Base-by-base conservation (phyloP, 2,888 invertebrate species). In the Chymomyza caudatula region DNA sequence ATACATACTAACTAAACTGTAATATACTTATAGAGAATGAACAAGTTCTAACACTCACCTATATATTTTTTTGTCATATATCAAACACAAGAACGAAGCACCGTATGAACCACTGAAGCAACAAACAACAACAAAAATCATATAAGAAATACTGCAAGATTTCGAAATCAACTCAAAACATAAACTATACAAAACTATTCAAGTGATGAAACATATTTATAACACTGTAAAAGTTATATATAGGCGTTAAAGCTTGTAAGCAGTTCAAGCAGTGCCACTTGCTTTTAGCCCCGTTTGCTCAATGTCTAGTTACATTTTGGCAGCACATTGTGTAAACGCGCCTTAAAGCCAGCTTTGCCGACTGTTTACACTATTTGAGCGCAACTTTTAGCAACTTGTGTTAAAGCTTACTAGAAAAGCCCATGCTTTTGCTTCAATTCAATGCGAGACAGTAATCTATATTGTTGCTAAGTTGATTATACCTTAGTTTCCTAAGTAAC, bases 31-130 rank as follows among this genome's bases (percentile, higher is more conserved):
- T 53, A 57, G 51, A 55, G 17, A 43, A 19, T 3, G 17, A 8
- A 69, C 44, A 78, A 82, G 76, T 71, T 62, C 78, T 67, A 80
- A 80, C 82, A 83, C 80, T 80, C 80, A 80, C 87, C 85, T 80
- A 85, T 86, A 86, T 80, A 80, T 80, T 80, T 80, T 71, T 80
- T 86, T 85, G 86, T 85, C 86, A 70, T 76, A 65, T 67, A 68
- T 60, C 65, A 67, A 63, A 65, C 42, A 63, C 59, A 62, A 67
- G 29, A 58, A 59, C 69, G 63, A 86, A 73, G 80, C 80, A 80
- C 79, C 86, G 78, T 67, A 67, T 62, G 52, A 61, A 44, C 86
- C 67, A 76, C 83, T 69, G 65, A 86, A 61, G 71, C 52, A 29
- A 68, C 59, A 20, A 63, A 22, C 52, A 37, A 65, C 42, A 54